Evolutionary conservation across 2,888 invertebrate genomes (phyloP).

Genomic region (Machimus atricapillus): DNA sequence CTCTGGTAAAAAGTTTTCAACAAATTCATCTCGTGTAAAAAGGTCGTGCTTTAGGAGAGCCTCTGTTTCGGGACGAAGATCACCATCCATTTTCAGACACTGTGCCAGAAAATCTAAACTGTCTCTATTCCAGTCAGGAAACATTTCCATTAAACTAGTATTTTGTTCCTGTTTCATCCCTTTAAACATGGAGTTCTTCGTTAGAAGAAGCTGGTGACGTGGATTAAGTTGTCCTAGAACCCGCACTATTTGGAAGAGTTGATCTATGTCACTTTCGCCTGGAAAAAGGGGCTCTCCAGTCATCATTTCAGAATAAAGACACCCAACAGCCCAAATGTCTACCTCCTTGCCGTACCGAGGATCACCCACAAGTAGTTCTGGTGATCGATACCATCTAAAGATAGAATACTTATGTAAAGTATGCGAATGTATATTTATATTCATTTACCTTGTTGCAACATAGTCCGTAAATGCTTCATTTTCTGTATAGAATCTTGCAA

Average conservation of each 20-base stretch:
- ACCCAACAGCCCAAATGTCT: slow-evolving; percentile 89
- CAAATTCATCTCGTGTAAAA: slow-evolving; percentile 72
- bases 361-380: slow-evolving; percentile 84
- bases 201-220: slow-evolving; percentile 63
- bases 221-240: slow-evolving; percentile 71
- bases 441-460: slow-evolving; percentile 75
- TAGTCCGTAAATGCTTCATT: slow-evolving; percentile 88
- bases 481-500: slow-evolving; percentile 76
- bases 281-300: slow-evolving; percentile 87
- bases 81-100: slow-evolving; percentile 71
- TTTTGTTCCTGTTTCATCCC: slow-evolving; percentile 58
- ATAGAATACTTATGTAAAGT: background rate
- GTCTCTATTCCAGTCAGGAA: slow-evolving; percentile 61
- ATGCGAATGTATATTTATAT: background rate
- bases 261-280: slow-evolving; percentile 89
- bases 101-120: slow-evolving; percentile 62
- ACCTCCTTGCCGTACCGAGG: slow-evolving; percentile 76
- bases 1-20: slow-evolving; percentile 71
- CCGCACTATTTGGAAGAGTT: slow-evolving; percentile 81
- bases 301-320: slow-evolving; percentile 84
- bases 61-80: slow-evolving; percentile 68
- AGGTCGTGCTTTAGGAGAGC: slow-evolving; percentile 72
- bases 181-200: slow-evolving; percentile 62
- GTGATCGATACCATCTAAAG: slow-evolving; percentile 79
- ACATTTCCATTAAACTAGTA: slow-evolving; percentile 57